Percentiles rank a stretch among this genome's conserved stretches.
Conservation (phyloP, 2,888 invertebrate genomes). For the Agonopterix alstromeriana region DNA sequence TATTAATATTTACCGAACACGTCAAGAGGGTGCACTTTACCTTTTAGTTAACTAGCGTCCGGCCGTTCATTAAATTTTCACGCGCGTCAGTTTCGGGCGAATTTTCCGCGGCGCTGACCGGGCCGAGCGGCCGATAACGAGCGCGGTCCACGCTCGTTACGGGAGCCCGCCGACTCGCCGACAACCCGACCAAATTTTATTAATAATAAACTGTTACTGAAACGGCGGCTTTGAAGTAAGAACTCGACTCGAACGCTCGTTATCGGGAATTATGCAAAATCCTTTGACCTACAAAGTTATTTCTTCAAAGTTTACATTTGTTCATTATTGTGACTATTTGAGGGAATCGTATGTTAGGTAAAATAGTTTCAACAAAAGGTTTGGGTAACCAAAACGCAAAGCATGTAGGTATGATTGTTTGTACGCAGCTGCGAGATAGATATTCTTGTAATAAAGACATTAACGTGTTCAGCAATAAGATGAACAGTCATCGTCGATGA, state of each 20-base stretch:
- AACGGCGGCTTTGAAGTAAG: constrained; percentile 69
- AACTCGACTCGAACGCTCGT: constrained; percentile 68
- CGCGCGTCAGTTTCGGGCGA: constrained; percentile 76
- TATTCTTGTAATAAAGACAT: too few species aligned
- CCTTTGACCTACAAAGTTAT: constrained; percentile 62
- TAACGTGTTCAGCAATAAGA: constrained; percentile 13
- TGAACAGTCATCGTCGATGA: constrained; percentile 22
- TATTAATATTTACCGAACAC: constrained; percentile 77
- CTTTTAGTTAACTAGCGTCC: constrained; percentile 78
- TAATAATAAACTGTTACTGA: constrained; percentile 76
- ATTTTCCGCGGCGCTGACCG: constrained; percentile 75
- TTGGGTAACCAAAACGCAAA: too few species aligned
- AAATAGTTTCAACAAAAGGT: neutral
- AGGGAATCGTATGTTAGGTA: neutral
- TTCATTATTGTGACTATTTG: constrained; percentile 7
- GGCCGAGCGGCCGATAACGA: constrained; percentile 59
- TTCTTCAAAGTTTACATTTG: constrained; percentile 38
- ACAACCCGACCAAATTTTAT: constrained; percentile 67
- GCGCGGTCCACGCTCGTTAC: constrained; percentile 58
- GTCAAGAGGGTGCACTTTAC: constrained; percentile 78
- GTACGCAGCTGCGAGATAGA: too few species aligned
- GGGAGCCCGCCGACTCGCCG: constrained; percentile 18
- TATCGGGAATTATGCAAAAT: constrained; percentile 70
- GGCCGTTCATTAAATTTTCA: constrained; percentile 78
- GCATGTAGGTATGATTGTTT: too few species aligned